Evolutionary conservation across 2,888 invertebrate species (phyloP).

Genomic region (Pterostichus madidus): DNA sequence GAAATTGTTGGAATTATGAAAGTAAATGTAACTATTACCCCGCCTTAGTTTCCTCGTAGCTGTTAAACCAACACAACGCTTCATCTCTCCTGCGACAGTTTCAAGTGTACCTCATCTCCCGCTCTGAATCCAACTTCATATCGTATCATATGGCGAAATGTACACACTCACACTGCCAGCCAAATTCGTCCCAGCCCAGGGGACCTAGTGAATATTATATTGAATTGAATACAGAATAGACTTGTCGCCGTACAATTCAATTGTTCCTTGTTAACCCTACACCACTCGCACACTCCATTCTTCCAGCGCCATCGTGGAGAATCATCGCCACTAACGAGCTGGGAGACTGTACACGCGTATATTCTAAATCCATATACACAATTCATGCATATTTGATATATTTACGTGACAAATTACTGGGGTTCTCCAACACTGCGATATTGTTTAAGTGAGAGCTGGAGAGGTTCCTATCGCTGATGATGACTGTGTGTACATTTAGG

Average conservation of each 20-base stretch:
- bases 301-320: constrained; percentile 13
- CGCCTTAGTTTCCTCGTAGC: too few relatives aligned
- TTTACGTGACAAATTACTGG: constrained; percentile 77
- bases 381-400: constrained; percentile 78
- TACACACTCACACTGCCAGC: constrained; percentile 38
- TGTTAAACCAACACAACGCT: neutral
- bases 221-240: constrained; percentile 74
- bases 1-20: too few relatives aligned
- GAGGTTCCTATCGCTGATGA: constrained; percentile 6
- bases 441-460: constrained; percentile 70
- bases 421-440: constrained; percentile 71
- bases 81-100: constrained; percentile 30
- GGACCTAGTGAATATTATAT: constrained; percentile 74
- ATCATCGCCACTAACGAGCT: constrained; percentile 68
- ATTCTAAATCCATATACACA: constrained; percentile 75
- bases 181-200: constrained; percentile 52
- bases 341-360: constrained; percentile 72
- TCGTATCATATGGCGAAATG: constrained; percentile 56
- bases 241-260: constrained; percentile 76
- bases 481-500: constrained; percentile 59
- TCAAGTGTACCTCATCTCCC: constrained; percentile 24
- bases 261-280: constrained; percentile 78
- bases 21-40: too few relatives aligned
- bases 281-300: constrained; percentile 71
- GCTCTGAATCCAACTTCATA: constrained; percentile 26